Conservation (phyloP, 92 coral and sea anemone species). For the Siderastrea siderea region DNA sequence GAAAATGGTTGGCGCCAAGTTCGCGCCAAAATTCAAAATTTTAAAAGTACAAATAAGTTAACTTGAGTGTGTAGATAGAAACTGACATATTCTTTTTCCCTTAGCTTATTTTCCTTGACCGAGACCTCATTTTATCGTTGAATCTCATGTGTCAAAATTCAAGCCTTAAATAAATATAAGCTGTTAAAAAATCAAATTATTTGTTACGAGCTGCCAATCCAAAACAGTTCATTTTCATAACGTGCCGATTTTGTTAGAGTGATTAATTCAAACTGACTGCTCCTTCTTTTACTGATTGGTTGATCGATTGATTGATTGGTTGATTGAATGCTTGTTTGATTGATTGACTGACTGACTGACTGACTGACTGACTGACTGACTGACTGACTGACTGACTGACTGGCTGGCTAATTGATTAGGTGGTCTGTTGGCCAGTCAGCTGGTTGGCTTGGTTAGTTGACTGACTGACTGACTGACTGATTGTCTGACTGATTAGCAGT, state of each 20-base stretch:
- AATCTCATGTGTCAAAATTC: too few species aligned
- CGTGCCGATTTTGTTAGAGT: neutral
- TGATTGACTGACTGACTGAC: neutral
- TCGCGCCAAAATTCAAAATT: constrained; percentile 73
- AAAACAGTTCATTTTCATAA: too few species aligned
- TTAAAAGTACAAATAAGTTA: neutral
- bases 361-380: neutral
- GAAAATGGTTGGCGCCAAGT: constrained; percentile 5
- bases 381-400: neutral
- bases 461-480: neutral
- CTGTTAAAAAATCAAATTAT: too few species aligned
- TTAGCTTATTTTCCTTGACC: neutral
- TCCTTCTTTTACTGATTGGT: too few species aligned
- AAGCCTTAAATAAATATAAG: too few species aligned
- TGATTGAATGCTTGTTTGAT: too few species aligned
- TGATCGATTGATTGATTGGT: too few species aligned
- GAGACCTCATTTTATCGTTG: too few species aligned
- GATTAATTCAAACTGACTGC: neutral
- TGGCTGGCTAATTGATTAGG: neutral
- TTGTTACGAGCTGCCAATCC: too few species aligned
- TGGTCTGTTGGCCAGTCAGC: too few species aligned
- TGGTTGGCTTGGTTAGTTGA: neutral
- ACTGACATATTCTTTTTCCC: neutral
- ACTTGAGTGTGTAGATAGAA: neutral
- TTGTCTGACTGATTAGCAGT: neutral